Conservation (phyloP, 2,888 invertebrate species). For the Itoplectis maculator region DNA sequence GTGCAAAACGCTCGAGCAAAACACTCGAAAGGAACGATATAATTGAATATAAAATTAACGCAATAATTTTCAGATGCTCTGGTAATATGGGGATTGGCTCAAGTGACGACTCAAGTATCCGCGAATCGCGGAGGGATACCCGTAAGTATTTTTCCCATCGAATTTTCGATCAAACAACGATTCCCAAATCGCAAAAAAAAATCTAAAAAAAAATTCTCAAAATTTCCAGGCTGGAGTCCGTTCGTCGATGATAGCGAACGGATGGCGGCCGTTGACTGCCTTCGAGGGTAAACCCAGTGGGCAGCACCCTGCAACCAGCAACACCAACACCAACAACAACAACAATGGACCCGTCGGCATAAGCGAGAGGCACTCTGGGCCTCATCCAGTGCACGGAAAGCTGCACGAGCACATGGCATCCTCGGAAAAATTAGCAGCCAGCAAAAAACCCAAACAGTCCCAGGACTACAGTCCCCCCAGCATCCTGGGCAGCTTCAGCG, state of each 20-base stretch:
- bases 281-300: conserved; percentile 79
- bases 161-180: too few relatives aligned
- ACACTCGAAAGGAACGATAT: background rate
- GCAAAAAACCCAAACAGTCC: conserved; percentile 72
- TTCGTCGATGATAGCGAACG: conserved; percentile 80
- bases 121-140: conserved; percentile 45
- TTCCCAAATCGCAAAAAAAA: background rate
- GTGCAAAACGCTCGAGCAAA: background rate
- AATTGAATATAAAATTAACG: conserved; percentile 9
- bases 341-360: conserved; percentile 23
- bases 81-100: conserved; percentile 66
- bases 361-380: conserved; percentile 65
- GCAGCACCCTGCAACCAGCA: conserved; percentile 75
- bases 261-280: conserved; percentile 81
- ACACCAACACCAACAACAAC: conserved; percentile 38
- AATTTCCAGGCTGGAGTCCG: conserved; percentile 74
- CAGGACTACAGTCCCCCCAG: conserved; percentile 74
- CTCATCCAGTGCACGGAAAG: conserved; percentile 79
- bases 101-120: conserved; percentile 50
- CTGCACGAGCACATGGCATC: conserved; percentile 80
- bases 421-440: conserved; percentile 76
- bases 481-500: conserved; percentile 86
- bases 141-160: conserved; percentile 61
- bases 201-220: background rate
- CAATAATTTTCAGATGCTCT: conserved; percentile 56